Conservation (phyloP, 2,113 vertebrate species). For the Rhadina sibilatrix region DNA sequence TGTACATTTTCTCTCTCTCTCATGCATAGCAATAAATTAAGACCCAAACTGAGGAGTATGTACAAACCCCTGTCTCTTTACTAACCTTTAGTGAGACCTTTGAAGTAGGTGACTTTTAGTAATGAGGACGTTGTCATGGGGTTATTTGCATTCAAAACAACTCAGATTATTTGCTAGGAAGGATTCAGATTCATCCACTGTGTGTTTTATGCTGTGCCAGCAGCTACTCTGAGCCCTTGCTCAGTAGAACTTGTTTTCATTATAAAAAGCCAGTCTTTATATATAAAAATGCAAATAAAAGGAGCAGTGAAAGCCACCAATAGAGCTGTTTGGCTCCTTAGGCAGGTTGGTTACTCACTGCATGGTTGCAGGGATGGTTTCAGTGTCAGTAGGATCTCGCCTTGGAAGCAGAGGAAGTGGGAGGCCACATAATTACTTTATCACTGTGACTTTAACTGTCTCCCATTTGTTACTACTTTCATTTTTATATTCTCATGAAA, state of each 20-base stretch:
- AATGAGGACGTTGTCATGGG: neutral
- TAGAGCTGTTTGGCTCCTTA: neutral
- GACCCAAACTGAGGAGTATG: neutral
- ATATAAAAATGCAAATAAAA: neutral
- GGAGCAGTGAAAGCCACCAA: neutral
- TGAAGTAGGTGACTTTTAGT: neutral
- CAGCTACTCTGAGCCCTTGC: neutral
- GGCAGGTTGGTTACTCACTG: neutral
- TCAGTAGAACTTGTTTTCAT: neutral
- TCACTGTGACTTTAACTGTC: neutral
- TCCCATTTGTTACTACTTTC: neutral
- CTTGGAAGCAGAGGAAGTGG: neutral
- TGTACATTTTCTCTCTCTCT: neutral
- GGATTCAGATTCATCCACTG: neutral
- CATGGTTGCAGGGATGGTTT: neutral
- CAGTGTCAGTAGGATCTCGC: neutral
- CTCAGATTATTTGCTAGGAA: neutral
- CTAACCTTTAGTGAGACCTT: neutral
- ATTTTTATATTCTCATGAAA: neutral
- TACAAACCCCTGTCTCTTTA: neutral
- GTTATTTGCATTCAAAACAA: neutral
- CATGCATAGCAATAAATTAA: neutral
- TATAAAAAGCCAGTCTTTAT: neutral
- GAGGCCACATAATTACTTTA: neutral
- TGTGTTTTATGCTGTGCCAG: neutral